A percentile compares a stretch with the other conserved stretches of the same genome.
Conservation (phyloP, 1,140 invertebrate genomes). For the Aphelinus certus region DNA sequence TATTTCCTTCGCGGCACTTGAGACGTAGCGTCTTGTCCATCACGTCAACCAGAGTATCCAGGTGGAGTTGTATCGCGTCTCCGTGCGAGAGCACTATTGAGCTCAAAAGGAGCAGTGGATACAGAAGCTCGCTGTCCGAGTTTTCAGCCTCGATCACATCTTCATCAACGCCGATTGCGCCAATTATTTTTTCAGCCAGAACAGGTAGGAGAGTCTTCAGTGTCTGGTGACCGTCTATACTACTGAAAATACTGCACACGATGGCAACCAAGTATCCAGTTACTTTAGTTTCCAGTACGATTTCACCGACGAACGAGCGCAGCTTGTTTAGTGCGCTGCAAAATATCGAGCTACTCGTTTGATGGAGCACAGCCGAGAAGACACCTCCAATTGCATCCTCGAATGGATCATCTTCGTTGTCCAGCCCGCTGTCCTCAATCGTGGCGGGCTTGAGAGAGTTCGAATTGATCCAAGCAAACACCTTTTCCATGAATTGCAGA, state of each 20-base stretch:
- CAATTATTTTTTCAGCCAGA: constrained; percentile 72
- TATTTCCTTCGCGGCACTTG: constrained; percentile 71
- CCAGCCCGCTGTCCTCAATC: constrained; percentile 68
- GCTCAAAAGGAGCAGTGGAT: constrained; percentile 80
- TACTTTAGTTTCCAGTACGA: constrained; percentile 83
- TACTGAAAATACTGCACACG: constrained; percentile 74
- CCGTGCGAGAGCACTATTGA: constrained; percentile 76
- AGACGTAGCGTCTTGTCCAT: constrained; percentile 73
- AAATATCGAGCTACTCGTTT: constrained; percentile 66
- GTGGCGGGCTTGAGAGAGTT: constrained; percentile 74
- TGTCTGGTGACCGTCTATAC: constrained; percentile 73
- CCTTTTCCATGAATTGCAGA: constrained; percentile 83
- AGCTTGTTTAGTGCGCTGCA: constrained; percentile 79
- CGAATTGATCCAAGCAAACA: constrained; percentile 80
- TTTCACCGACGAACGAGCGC: constrained; percentile 75
- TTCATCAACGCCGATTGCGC: constrained; percentile 67
- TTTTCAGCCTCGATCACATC: constrained; percentile 72
- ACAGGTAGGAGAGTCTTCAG: constrained; percentile 78
- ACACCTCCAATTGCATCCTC: constrained; percentile 70
- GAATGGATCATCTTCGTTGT: constrained; percentile 69
- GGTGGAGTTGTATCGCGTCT: constrained; percentile 70
- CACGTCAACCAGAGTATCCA: constrained; percentile 69
- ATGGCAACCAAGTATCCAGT: constrained; percentile 79
- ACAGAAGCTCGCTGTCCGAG: constrained; percentile 81
- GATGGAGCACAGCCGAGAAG: constrained; percentile 57